A percentile compares a stretch with the other conserved stretches of the same genome.
These are phyloP conservation scores for Diadophis punctatus DNA, from an alignment of 2,113 vertebrate genomes.

Conservation along the genomic window DNA sequence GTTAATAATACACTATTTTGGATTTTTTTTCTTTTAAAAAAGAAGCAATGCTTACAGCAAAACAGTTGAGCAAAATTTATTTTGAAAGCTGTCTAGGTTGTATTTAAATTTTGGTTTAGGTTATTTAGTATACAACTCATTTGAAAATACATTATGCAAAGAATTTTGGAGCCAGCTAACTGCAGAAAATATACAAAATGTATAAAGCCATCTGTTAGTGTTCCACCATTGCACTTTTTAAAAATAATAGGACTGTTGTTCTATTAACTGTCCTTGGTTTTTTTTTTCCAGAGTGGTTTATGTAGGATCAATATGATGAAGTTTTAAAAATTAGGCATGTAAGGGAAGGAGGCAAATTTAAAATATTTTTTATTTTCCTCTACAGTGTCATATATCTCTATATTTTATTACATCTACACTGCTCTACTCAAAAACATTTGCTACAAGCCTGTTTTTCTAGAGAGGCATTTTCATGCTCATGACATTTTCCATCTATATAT, in stretches of 20 bases:
- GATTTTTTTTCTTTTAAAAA: neutral
- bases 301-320: neutral
- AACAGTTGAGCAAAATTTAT: neutral
- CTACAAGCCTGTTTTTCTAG: conserved; percentile 51
- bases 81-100: neutral
- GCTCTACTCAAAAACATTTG: conserved; percentile 50
- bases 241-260: neutral
- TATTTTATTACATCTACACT: conserved; percentile 58
- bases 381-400: conserved; percentile 56
- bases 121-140: neutral
- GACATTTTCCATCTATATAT: conserved; percentile 62
- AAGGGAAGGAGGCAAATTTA: conserved; percentile 35
- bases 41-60: neutral
- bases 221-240: neutral
- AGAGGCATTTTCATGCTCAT: conserved; percentile 52
- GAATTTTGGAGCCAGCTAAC: neutral
- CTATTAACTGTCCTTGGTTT: neutral
- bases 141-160: neutral
- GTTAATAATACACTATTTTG: neutral
- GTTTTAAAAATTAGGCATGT: conserved; percentile 9
- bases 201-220: neutral
- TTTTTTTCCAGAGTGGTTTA: neutral
- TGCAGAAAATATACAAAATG: neutral
- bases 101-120: neutral
- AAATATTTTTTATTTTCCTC: conserved; percentile 21